Base-by-base conservation (phyloP, 2,113 vertebrate species). In the Columba janthina region DNA sequence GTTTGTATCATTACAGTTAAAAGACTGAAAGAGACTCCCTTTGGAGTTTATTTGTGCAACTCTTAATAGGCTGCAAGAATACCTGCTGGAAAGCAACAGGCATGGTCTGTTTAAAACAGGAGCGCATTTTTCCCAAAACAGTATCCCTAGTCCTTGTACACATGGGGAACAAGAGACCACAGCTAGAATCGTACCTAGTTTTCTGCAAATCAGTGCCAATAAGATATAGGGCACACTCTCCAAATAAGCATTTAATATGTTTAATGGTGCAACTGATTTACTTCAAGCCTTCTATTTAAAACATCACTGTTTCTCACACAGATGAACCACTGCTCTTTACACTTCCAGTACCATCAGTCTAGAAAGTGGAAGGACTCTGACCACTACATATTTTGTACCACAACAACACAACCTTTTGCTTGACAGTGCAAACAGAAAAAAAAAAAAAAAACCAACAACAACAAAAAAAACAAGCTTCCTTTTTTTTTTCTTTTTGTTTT, bases 401-500 rank as follows among this genome's bases (percentile, higher is more conserved):
- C 24, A 77, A 54, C 29, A 65, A 22, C 9, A 73, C n/a, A 42
- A 38, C 15, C 3, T 75, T 84, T 60, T 65, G 11, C n/a, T 76
- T 79, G n/a, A 48, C 42, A 31, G 50, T 70, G 20, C 44, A 69
- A 81, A 92, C 0, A 88, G 9, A 29, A 87, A 70, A 50, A 24
- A n/a, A 17, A 57, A 1, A 0, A 1, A 38, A 38, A 60, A 57
- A 1, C 0, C 1, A 87, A 70, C 22, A 22, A n/a, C 14, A 38
- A 38, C 38, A 50, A 24, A n/a, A 17, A 57, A 1, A 0, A 1
- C 34, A 65, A 66, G 38, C 10, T 62, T 38, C 10, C 15, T 78
- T 67, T 10, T 38, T 6, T 38, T 6, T 32, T 9, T 65, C 15
- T 21, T 51, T 29, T 66, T 15, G 25, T 54, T 18, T 15, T 9